Percentiles rank a stretch among this genome's conserved stretches.
Evolutionary conservation across 1,140 invertebrate species (phyloP).

Genomic region (Mesaphorura yosii): DNA sequence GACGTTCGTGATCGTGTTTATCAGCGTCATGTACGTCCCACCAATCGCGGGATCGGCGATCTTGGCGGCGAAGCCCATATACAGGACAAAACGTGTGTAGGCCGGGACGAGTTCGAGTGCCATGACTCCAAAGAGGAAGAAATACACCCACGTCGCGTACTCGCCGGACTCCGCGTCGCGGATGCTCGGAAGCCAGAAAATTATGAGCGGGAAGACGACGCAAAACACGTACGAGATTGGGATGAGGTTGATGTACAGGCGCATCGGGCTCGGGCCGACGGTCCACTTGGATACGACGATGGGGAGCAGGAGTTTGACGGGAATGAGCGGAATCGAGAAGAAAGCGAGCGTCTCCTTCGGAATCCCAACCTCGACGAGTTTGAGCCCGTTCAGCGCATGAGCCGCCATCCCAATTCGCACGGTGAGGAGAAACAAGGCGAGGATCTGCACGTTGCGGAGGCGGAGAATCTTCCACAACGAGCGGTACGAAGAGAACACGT

Average conservation of each 20-base stretch:
- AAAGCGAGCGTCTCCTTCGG: slow-evolving; percentile 88
- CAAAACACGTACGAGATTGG: not conserved
- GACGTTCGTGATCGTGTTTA: slow-evolving; percentile 53
- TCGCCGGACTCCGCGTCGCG: not conserved
- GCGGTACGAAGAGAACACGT: slow-evolving; percentile 71
- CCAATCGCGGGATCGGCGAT: slow-evolving; percentile 54
- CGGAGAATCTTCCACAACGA: slow-evolving; percentile 71
- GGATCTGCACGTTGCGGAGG: slow-evolving; percentile 62
- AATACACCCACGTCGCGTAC: not conserved
- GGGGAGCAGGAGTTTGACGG: not conserved
- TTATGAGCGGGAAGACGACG: not conserved
- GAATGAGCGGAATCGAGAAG: not conserved
- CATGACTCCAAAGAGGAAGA: not conserved
- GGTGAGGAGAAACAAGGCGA: slow-evolving; percentile 75
- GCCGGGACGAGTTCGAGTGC: slow-evolving; percentile 33
- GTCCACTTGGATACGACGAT: not conserved
- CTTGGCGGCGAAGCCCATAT: slow-evolving; percentile 50
- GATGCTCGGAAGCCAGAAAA: not conserved
- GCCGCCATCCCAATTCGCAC: slow-evolving; percentile 85
- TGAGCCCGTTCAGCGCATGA: slow-evolving; percentile 80
- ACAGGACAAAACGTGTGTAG: slow-evolving; percentile 48
- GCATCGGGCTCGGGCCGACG: not conserved
- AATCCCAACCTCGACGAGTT: slow-evolving; percentile 86
- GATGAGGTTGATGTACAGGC: not conserved
- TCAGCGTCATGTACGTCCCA: slow-evolving; percentile 56